Evolutionary conservation across 2,888 invertebrate genomes (phyloP).

Genomic region (Apodemia hepburni): DNA sequence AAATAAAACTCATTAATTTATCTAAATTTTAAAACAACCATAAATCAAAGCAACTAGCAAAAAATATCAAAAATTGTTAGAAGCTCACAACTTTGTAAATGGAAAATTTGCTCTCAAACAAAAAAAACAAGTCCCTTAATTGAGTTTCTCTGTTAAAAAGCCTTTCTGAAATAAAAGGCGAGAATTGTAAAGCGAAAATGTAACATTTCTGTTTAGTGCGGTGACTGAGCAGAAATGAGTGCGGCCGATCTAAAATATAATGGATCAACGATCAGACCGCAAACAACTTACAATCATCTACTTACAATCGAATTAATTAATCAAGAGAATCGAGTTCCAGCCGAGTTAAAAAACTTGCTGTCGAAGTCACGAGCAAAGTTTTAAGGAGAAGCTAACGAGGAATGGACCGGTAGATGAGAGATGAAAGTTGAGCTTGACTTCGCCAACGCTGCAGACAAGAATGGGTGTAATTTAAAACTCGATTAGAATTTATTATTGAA

Average conservation of each 20-base stretch:
- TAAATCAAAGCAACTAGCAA: constrained; percentile 6
- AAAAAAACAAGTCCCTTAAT: constrained; percentile 42
- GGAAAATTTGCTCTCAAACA: constrained; percentile 5
- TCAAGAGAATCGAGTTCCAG: constrained; percentile 63
- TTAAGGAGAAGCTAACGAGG: constrained; percentile 76
- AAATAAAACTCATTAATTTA: constrained; percentile 9
- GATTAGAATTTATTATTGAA: constrained; percentile 71
- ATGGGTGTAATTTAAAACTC: constrained; percentile 79
- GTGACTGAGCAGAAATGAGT: constrained; percentile 65
- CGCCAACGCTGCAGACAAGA: constrained; percentile 67
- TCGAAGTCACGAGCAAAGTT: constrained; percentile 62
- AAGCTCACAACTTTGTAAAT: constrained; percentile 9
- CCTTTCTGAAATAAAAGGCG: constrained; percentile 38
- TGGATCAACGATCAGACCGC: constrained; percentile 56
- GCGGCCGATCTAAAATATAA: constrained; percentile 64
- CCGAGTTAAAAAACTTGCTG: constrained; percentile 70
- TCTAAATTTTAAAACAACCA: neutral
- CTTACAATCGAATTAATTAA: constrained; percentile 78
- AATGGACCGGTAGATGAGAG: constrained; percentile 58
- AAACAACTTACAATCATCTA: constrained; percentile 48
- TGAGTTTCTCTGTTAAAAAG: constrained; percentile 40
- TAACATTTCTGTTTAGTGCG: constrained; percentile 61
- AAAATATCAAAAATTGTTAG: constrained; percentile 1
- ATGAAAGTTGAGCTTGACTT: constrained; percentile 62
- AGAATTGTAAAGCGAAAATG: constrained; percentile 49